Evolutionary conservation across 2,888 invertebrate genomes (phyloP).

Genomic region (Rhamnusium bicolor): DNA sequence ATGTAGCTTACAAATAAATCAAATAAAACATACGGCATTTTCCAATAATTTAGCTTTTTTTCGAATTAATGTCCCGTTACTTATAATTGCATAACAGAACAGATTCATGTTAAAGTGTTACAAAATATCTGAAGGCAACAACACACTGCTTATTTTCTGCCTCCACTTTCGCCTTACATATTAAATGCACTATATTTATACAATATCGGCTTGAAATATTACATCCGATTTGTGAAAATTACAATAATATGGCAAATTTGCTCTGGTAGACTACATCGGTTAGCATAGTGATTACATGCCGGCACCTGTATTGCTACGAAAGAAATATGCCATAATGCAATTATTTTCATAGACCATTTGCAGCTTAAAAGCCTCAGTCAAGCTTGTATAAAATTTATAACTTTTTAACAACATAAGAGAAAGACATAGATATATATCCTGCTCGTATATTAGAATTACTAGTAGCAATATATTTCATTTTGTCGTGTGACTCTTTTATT

Average conservation of each 20-base stretch:
- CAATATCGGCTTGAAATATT: conserved; percentile 15
- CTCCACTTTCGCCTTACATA: neutral
- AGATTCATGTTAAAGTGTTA: neutral
- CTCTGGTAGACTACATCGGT: neutral
- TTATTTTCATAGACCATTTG: conserved; percentile 44
- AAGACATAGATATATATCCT: neutral
- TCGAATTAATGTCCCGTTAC: neutral
- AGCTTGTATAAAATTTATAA: conserved; percentile 3
- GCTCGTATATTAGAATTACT: neutral
- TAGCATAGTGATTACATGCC: conserved; percentile 1
- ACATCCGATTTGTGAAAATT: conserved; percentile 19
- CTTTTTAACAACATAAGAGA: neutral
- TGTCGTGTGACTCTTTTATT: neutral
- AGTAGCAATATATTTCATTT: neutral
- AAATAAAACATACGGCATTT: neutral
- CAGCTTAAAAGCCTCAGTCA: conserved; percentile 35
- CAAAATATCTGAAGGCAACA: neutral
- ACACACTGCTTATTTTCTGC: neutral
- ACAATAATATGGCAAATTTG: conserved; percentile 17
- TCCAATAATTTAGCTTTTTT: neutral
- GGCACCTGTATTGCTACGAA: neutral
- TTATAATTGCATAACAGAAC: neutral
- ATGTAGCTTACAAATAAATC: too few species aligned
- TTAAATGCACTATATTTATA: conserved; percentile 10
- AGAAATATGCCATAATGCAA: conserved; percentile 40